These are phyloP conservation scores for Artemia sp. DNA, from an alignment of 2,888 invertebrate genomes.

Conservation along the genomic window DNA sequence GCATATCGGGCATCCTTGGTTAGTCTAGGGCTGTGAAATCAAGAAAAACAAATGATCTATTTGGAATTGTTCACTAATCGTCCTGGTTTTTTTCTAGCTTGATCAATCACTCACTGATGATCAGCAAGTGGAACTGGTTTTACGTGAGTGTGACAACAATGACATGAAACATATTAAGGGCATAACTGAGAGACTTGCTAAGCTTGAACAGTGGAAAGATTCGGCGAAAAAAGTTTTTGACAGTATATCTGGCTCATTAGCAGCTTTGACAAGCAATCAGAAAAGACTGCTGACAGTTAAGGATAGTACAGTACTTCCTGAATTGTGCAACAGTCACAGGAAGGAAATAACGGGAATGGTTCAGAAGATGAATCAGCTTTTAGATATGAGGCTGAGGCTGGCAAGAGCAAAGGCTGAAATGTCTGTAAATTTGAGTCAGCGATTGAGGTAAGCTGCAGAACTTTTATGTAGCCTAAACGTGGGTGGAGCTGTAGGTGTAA, in stretches of 20 bases:
- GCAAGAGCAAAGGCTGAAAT: not conserved
- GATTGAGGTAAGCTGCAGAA: not conserved
- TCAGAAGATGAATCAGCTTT: constrained; percentile 12
- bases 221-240: not conserved
- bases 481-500: no score
- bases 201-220: constrained; percentile 3
- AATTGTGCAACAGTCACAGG: not conserved
- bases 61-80: no score
- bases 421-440: not conserved
- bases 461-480: no score
- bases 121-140: not conserved
- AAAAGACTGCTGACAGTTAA: not conserved
- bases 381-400: constrained; percentile 9
- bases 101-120: constrained; percentile 3
- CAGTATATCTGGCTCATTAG: not conserved
- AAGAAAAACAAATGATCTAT: no score
- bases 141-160: not conserved
- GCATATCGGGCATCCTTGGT: no score
- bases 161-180: constrained; percentile 12
- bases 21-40: no score
- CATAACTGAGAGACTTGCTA: constrained; percentile 1
- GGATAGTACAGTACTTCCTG: not conserved
- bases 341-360: not conserved
- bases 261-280: constrained; percentile 5
- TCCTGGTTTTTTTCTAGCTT: not conserved